A percentile compares a stretch with the other conserved stretches of the same genome.
Conservation (phyloP, 2,113 vertebrate species). For the Apodemus speciosus region DNA sequence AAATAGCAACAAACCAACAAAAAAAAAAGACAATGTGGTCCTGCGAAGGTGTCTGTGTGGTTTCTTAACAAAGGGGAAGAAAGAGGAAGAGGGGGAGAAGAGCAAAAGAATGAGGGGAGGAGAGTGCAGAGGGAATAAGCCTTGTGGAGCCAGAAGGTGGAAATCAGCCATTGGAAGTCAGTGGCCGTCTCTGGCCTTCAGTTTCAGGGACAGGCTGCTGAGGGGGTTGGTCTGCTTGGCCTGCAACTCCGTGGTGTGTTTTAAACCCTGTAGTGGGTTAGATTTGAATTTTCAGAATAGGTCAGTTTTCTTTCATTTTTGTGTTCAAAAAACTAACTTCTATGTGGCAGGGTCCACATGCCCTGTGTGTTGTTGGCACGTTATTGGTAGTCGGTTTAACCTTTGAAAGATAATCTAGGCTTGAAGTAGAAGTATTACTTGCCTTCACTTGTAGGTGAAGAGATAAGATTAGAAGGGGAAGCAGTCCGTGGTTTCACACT, state of each 20-base stretch:
- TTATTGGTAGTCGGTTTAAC: not conserved
- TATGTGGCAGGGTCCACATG: not conserved
- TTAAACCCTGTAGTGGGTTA: not conserved
- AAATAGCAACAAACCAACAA: not conserved
- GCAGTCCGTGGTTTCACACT: not conserved
- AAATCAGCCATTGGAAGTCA: not conserved
- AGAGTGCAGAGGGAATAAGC: not conserved
- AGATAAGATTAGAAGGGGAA: not conserved
- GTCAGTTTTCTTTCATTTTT: not conserved
- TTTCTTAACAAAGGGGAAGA: not conserved
- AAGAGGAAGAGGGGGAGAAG: not conserved
- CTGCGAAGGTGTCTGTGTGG: not conserved
- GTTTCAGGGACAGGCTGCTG: not conserved
- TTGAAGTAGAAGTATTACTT: not conserved
- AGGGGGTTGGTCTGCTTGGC: not conserved
- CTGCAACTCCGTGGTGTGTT: not conserved
- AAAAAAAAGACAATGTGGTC: not conserved
- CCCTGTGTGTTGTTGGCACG: not conserved
- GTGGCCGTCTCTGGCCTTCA: not conserved
- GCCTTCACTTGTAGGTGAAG: not conserved
- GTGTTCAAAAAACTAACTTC: not conserved
- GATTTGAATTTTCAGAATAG: conserved; percentile 13
- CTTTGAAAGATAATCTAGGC: not conserved
- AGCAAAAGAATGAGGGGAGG: not conserved
- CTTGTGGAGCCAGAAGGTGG: not conserved